phyloP scores from a whole-genome alignment of 2,113 vertebrate species.

The Eleginops maclovinus region DNA sequence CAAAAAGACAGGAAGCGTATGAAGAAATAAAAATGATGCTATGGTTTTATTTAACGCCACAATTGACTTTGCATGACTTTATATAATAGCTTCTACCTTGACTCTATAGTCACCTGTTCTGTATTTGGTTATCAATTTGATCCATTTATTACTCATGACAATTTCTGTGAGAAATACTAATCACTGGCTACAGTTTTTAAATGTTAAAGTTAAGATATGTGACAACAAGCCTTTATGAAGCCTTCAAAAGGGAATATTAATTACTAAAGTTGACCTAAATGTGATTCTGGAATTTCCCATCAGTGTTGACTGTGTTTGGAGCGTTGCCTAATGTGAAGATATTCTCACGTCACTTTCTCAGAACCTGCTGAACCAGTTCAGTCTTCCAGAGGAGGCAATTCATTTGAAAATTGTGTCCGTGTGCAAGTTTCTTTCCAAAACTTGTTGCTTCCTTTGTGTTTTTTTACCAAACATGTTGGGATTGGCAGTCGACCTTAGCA shows the following conservation, averaged over 20 bases:
- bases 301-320: slow-evolving; percentile 25
- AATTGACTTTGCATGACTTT: no score
- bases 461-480: slow-evolving; percentile 7
- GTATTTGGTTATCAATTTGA: no score
- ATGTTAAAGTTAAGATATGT: not conserved
- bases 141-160: not conserved
- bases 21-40: not conserved
- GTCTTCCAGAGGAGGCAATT: slow-evolving; percentile 21
- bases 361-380: not conserved
- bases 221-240: not conserved
- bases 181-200: not conserved
- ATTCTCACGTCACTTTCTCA: not conserved
- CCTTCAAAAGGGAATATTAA: not conserved
- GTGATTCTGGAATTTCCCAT: slow-evolving; percentile 16
- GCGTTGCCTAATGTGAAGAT: slow-evolving; percentile 9
- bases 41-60: no score
- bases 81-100: no score
- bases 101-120: no score
- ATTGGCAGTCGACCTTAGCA: slow-evolving; percentile 14
- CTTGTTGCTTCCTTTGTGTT: not conserved
- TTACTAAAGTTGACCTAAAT: not conserved
- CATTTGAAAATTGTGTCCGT: not conserved
- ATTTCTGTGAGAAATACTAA: not conserved
- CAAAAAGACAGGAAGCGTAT: not conserved
- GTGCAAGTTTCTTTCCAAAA: not conserved